These are phyloP conservation scores for Pachyseris speciosa DNA, from an alignment of 64 coral and sea anemone species.

Conservation along the genomic window DNA sequence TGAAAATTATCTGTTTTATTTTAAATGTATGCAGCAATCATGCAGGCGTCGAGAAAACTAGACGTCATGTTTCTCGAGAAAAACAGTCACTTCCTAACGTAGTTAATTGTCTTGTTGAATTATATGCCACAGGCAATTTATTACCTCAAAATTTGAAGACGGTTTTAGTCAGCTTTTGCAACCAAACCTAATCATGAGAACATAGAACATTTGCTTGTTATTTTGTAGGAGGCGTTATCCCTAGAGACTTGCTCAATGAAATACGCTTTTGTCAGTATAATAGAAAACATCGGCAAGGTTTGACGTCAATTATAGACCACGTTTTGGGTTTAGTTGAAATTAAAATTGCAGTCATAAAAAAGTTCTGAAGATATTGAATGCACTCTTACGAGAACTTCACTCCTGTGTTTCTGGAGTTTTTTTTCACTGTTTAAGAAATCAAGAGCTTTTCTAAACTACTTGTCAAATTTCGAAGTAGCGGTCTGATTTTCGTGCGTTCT, in stretches of 20 bases:
- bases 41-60: no score
- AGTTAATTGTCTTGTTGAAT: no score
- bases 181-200: not conserved
- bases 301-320: not conserved
- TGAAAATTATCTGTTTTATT: not conserved
- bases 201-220: not conserved
- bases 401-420: not conserved
- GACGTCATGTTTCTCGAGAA: no score
- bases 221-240: not conserved
- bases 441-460: no score
- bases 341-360: not conserved
- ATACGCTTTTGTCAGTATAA: not conserved
- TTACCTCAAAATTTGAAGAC: not conserved
- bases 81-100: no score
- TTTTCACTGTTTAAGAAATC: not conserved
- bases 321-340: not conserved
- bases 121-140: not conserved
- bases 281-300: not conserved
- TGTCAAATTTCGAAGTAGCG: no score
- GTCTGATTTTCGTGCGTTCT: no score
- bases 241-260: not conserved
- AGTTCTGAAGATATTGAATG: not conserved
- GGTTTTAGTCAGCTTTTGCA: not conserved
- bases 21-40: no score
- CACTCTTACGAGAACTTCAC: not conserved